A percentile compares a stretch with the other conserved stretches of the same genome.
These are phyloP conservation scores for Buathra laborator DNA, from an alignment of 2,888 invertebrate species.

Conservation along the genomic window DNA sequence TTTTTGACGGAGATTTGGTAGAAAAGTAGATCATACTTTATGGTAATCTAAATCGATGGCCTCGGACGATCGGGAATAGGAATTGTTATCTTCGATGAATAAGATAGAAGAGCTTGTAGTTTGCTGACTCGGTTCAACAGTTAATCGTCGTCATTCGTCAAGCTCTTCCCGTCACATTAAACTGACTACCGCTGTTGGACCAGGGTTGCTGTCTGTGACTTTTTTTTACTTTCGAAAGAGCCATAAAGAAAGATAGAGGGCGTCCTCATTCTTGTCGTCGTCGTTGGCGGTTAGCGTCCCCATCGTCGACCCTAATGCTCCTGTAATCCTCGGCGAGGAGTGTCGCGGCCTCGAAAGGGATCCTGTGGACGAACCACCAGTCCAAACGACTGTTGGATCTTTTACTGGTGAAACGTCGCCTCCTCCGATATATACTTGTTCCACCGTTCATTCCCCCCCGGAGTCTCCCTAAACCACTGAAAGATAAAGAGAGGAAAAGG, in stretches of 20 bases:
- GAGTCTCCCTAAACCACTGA: slow-evolving; percentile 1
- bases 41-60: neutral
- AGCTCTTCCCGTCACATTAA: slow-evolving; percentile 46
- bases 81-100: slow-evolving; percentile 1
- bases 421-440: slow-evolving; percentile 1
- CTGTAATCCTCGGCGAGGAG: slow-evolving; percentile 64
- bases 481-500: slow-evolving; percentile 51
- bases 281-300: slow-evolving; percentile 55
- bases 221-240: slow-evolving; percentile 13
- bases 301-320: slow-evolving; percentile 64
- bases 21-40: neutral
- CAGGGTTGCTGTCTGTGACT: neutral
- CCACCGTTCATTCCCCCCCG: slow-evolving; percentile 2
- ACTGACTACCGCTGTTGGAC: slow-evolving; percentile 18
- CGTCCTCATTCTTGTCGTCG: slow-evolving; percentile 33
- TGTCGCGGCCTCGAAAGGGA: slow-evolving; percentile 33
- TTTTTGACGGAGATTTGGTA: neutral
- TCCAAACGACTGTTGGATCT: slow-evolving; percentile 48
- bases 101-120: neutral
- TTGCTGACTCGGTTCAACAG: slow-evolving; percentile 32
- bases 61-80: neutral
- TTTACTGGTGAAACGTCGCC: neutral
- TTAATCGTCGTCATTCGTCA: slow-evolving; percentile 53
- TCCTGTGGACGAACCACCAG: slow-evolving; percentile 38
- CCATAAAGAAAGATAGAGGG: slow-evolving; percentile 45